A percentile compares a stretch with the other conserved stretches of the same genome.
These are phyloP conservation scores for Pycnomerus fuliginosus DNA, from an alignment of 2,888 invertebrate genomes.

Conservation along the genomic window DNA sequence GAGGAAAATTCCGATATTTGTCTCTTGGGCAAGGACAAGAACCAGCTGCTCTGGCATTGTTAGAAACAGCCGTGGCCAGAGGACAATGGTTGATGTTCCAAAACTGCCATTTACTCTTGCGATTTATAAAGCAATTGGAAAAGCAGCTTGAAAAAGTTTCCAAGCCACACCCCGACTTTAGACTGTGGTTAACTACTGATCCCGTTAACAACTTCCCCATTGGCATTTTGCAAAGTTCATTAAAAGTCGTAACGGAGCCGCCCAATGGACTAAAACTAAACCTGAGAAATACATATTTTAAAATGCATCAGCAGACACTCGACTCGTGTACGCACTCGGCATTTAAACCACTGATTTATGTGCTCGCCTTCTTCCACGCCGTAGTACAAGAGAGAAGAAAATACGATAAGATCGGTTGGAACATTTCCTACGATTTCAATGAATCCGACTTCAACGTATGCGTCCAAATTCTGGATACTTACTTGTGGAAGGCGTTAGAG, in stretches of 20 bases:
- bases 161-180: conserved; percentile 86
- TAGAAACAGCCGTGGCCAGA: conserved; percentile 68
- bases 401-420: conserved; percentile 95
- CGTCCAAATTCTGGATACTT: conserved; percentile 80
- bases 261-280: conserved; percentile 89
- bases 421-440: conserved; percentile 90
- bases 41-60: conserved; percentile 69
- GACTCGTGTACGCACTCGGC: conserved; percentile 72
- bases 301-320: conserved; percentile 73
- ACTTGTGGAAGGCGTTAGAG: conserved; percentile 70
- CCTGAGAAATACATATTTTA: conserved; percentile 84
- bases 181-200: conserved; percentile 92
- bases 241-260: conserved; percentile 86
- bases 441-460: conserved; percentile 91
- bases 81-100: conserved; percentile 93
- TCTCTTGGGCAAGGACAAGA: conserved; percentile 95
- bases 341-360: conserved; percentile 82
- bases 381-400: conserved; percentile 90
- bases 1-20: conserved; percentile 80
- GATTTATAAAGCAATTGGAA: conserved; percentile 78
- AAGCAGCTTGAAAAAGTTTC: conserved; percentile 77
- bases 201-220: conserved; percentile 86
- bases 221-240: conserved; percentile 66
- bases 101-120: conserved; percentile 84
- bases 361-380: conserved; percentile 90